Evolutionary conservation across 1,140 invertebrate species (phyloP), one percentile per base, ranked within the genome.

Genomic region (Nomia melanderi): DNA sequence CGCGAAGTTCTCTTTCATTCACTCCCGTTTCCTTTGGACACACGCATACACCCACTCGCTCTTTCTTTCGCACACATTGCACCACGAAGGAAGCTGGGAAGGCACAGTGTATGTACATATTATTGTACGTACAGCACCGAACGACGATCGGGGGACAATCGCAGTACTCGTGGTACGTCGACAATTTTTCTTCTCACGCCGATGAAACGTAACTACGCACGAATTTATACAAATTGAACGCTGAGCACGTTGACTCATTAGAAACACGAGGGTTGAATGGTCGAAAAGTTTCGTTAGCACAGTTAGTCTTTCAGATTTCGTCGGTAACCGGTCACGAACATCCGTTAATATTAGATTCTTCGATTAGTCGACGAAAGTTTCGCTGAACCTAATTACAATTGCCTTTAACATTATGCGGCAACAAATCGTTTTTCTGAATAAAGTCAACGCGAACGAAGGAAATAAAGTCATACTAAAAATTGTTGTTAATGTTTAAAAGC

Each of bases 101-200:
- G 87, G 87, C 87, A 88, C 87, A 82, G 66, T 87, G 84, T 87
- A 84, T 86, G 77, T 87, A 84, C 82, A 86, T 78, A 65, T 78
- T 44, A 80, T 60, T 50, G 64, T 81, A 85, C 83, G 72, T 80
- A 85, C 81, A 87, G 69, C 77, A 79, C 75, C 77, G 75, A 77
- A 78, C 81, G 69, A 70, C 79, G 69, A 80, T 63, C 78, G 64
- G 81, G 31, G 73, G 77, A 80, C 71, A 64, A 54, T 50, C 39
- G 60, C 47, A 71, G 54, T 50, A 65, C 62, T 67, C 66, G 79
- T 82, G 79, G 79, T 69, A 82, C 72, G 27, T n/a, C 73, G 56
- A 67, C 20, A 27, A 36, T 63, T 75, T 39, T n/a, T 27, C 72
- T 3, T 36, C n/a, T n/a, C n/a, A n/a, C 33, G 17, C 36, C 29